Percentiles rank a stretch among this genome's conserved stretches.
These are phyloP conservation scores for Lasaia peninsularis DNA, from an alignment of 1,140 invertebrate species.

Conservation along the genomic window DNA sequence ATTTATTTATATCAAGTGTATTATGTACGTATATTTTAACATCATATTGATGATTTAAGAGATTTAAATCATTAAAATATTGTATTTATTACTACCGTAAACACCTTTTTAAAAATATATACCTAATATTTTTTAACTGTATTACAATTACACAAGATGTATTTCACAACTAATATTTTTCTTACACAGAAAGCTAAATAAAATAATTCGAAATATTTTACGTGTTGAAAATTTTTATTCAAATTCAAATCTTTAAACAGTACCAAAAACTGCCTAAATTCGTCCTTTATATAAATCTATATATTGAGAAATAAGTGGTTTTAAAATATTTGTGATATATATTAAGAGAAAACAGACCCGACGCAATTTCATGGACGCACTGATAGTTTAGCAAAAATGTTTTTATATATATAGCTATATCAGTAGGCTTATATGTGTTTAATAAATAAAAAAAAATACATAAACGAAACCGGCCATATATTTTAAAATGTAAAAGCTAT, in stretches of 20 bases:
- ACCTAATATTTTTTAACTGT: no score
- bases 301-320: background rate
- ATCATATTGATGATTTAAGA: no score
- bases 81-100: no score
- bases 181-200: background rate
- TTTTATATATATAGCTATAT: constrained; percentile 31
- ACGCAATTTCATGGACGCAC: constrained; percentile 21
- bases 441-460: constrained; percentile 21
- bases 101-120: no score
- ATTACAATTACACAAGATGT: background rate
- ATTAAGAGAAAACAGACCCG: no score
- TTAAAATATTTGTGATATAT: background rate
- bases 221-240: background rate
- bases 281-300: constrained; percentile 11
- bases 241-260: constrained; percentile 2
- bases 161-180: background rate
- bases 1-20: no score
- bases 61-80: no score
- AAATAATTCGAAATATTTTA: background rate
- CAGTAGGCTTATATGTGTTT: constrained; percentile 30
- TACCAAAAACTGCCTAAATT: constrained; percentile 13
- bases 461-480: constrained; percentile 34
- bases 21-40: no score
- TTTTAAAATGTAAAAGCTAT: constrained; percentile 28
- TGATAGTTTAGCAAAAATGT: constrained; percentile 19